Evolutionary conservation across 2,888 invertebrate genomes (phyloP), one percentile per base, ranked within the genome.

Genomic region (Meta bourneti): DNA sequence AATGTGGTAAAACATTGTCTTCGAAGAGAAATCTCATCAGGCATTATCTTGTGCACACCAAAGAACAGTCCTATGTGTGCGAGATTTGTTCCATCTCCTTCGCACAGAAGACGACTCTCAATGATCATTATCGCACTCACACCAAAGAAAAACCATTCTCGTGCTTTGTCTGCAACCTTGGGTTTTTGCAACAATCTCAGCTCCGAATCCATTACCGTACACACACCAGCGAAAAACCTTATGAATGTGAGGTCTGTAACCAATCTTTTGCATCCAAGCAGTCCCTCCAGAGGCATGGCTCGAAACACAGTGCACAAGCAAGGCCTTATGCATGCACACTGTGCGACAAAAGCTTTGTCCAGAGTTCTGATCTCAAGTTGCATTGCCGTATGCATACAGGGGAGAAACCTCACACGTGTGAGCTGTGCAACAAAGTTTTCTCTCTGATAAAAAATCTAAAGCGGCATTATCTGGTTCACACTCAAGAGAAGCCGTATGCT

Each of bases 151-250:
- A 74, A 0, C 74, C 74, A 34, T 11, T 34, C 16, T 11, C 48
- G 13, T 74, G 74, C 48, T 11, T 20, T 34, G 13, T 74, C 4
- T 74, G 74, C 48, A 11, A 20, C 48, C 13, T 6, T 34, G 34
- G 6, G 13, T 74, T 74, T 74, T 7, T 13, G 7, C 74, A 48
- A 34, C 20, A 6, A 20, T 7, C 6, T n/a, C 7, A 13, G n/a
- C 19, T 71, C 7, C 7, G n/a, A 1, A n/a, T 16, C 11, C 74
- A 74, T 9, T 74, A 74, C 13, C 74, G 19, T 74, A 74, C 11
- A 34, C 74, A 74, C 34, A 74, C 74, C 20, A 34, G 48, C 13
- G 74, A 74, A 6, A 74, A 74, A 74, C 74, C 74, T 13, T 74
- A 20, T 74, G 19, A n/a, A 13, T 74, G 71, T 6, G n/a, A 71